These are phyloP conservation scores for Platichthys stellatus DNA, from an alignment of 2,113 vertebrate species.

Conservation along the genomic window DNA sequence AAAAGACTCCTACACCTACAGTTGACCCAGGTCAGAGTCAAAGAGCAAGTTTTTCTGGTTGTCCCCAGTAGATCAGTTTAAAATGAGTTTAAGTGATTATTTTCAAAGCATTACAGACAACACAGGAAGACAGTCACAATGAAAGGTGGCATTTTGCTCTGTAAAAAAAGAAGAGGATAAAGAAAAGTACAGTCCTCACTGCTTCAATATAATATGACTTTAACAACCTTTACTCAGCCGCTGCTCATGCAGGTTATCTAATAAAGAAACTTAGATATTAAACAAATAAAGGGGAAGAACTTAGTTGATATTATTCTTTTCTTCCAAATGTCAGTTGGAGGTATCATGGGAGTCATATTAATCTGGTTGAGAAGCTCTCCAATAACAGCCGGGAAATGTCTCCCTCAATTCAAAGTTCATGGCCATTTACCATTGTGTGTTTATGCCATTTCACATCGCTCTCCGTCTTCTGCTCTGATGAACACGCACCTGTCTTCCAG, in stretches of 20 bases:
- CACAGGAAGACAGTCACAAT: slow-evolving; percentile 1
- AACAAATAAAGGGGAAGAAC: slow-evolving; percentile 77
- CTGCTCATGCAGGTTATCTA: slow-evolving; percentile 54
- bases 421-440: slow-evolving; percentile 79
- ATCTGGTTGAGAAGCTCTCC: slow-evolving; percentile 64
- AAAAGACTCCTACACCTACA: too few species aligned
- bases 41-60: slow-evolving; percentile 1
- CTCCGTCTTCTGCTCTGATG: slow-evolving; percentile 54
- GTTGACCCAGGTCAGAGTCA: too few species aligned
- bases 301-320: slow-evolving; percentile 80
- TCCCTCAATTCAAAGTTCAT: slow-evolving; percentile 80
- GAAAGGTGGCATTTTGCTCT: slow-evolving; percentile 37
- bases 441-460: slow-evolving; percentile 70
- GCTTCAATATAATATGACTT: slow-evolving; percentile 61
- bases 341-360: slow-evolving; percentile 76
- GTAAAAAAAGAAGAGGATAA: slow-evolving; percentile 45
- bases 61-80: too few species aligned
- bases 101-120: not conserved
- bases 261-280: slow-evolving; percentile 78
- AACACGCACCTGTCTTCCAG: slow-evolving; percentile 42
- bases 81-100: not conserved
- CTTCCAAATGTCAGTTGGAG: slow-evolving; percentile 82
- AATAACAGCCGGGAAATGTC: slow-evolving; percentile 78
- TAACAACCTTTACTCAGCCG: slow-evolving; percentile 69
- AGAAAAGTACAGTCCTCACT: slow-evolving; percentile 34